Base-by-base conservation (phyloP, 2,797 vertebrate genomes). In the Saxicola maurus region DNA sequence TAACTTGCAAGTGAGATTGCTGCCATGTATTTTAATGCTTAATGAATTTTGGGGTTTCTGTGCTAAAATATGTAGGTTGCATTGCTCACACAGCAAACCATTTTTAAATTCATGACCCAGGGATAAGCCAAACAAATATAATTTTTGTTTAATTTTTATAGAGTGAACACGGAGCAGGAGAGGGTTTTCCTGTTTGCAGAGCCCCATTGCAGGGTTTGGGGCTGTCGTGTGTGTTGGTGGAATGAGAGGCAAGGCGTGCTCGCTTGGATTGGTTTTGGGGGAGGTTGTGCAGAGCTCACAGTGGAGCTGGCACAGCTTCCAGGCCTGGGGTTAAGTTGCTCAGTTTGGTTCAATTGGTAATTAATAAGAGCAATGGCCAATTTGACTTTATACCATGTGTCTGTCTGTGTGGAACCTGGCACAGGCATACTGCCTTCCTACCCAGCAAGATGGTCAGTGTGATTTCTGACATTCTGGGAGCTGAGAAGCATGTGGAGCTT, bases 361-460 rank as follows among this genome's bases (percentile, higher is more conserved):
- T 95, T 95, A 95, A 95, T 94, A 93, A 92, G 92, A 93, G 90
- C 86, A 89, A 89, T 94, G 92, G 92, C 87, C 92, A 95, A 95
- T 93, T 94, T 93, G 91, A 95, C 90, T 94, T 87, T 69, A 65
- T 74, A 96, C 86, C 92, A 92, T 96, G 86, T 94, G 92, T 89
- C 87, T 94, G 67, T 69, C 94, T 89, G 85, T 95, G 89, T 92
- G 92, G 93, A 89, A 59, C 80, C 93, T 94, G 95, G 94, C 94
- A 94, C 71, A 5, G 0, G 2, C 46, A 30, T 91, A 28, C 21
- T 20, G 40, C 69, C 31, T 88, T 74, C 33, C 78, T 72, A 35
- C 57, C 2, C 15, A 40, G 71, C 74, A 88, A 82, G 93, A 76
- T 71, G 86, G 85, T 60, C 92, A 66, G 89, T 2, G 65, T 12